Percentiles rank a stretch among this genome's conserved stretches.
phyloP scores from a whole-genome alignment of 2,888 invertebrate species.

The Ophion ellenae region DNA sequence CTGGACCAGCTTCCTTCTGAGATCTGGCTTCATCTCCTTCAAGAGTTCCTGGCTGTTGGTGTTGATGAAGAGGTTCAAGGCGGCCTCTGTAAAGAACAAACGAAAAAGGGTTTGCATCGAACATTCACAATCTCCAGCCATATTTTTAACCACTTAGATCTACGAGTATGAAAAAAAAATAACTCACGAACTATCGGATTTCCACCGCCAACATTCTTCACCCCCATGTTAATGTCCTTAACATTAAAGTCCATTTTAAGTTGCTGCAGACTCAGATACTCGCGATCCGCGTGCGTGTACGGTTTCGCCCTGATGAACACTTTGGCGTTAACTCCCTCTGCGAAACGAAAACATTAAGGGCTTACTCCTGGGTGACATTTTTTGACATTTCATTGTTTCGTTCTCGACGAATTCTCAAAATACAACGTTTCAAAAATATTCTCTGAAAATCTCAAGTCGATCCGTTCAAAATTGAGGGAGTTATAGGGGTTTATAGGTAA shows the following conservation, averaged over 20 bases:
- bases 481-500: no score
- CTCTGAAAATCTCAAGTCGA: no score
- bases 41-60: slow-evolving; percentile 93
- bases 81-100: slow-evolving; percentile 88
- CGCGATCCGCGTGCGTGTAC: slow-evolving; percentile 87
- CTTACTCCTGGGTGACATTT: no score
- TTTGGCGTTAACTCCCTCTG: slow-evolving; percentile 93
- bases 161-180: slow-evolving; percentile 1
- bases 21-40: slow-evolving; percentile 94
- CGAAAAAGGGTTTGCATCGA: neutral
- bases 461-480: no score
- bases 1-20: slow-evolving; percentile 90
- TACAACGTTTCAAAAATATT: no score
- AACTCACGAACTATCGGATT: slow-evolving; percentile 92
- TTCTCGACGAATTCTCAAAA: no score
- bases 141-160: neutral
- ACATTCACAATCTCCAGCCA: neutral
- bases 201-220: slow-evolving; percentile 92
- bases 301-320: slow-evolving; percentile 92
- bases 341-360: slow-evolving; percentile 50
- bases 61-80: slow-evolving; percentile 93
- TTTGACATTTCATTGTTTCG: no score
- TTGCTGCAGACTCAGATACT: slow-evolving; percentile 89
- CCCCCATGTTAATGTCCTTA: slow-evolving; percentile 93
- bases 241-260: slow-evolving; percentile 95